Base-by-base conservation (phyloP, 2,888 invertebrate genomes). In the Mesoligia furuncula region DNA sequence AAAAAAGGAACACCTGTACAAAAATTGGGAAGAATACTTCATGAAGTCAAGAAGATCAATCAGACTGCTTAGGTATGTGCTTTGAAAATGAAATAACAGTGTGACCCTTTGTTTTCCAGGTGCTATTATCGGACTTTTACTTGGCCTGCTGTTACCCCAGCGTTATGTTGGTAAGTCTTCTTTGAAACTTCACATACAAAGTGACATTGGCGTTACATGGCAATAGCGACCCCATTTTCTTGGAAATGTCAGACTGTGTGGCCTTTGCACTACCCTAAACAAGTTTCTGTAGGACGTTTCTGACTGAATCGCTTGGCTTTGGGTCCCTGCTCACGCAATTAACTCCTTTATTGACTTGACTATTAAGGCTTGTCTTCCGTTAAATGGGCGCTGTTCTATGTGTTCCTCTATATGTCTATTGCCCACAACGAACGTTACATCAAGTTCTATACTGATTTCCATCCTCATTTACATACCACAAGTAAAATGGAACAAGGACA, bases 161-260 rank as follows among this genome's bases (percentile, higher is more conserved):
- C 92, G 93, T 42, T 95, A 95, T 89, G 96, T 95, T 31, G 94
- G 96, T 96, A 90, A 95, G 96, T 91, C 5, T 24, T 27, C 20
- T n/a, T 39, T 45, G 17, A 20, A 8, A 48, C 7, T 20, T 65
- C 66, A 42, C 42, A 4, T 45, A 45, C 4, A 42, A 31, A 20
- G 8, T 27, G 13, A 27, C 2, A 45, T 20, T 31, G 13, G 2
- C 20, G 27, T 59, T 7, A 59, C 39, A 70, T 48, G 51, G 24
- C 24, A 24, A 42, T 27, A 45, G 24, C 48, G 51, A 59, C 68
- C 65, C 31, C 24, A 51, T 59, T 80, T 36, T 11, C 24, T 3
- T 0, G n/a, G 3, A 80, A 80, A 75, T 80, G 80, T 80, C 75
- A 80, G 48, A 36, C 24, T 27, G 1, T 48, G 13, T 67, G 64